Percentiles rank a stretch among this genome's conserved stretches.
These are phyloP conservation scores for Drosophila yakuba DNA, from an alignment of 1,140 invertebrate species.

Conservation along the genomic window DNA sequence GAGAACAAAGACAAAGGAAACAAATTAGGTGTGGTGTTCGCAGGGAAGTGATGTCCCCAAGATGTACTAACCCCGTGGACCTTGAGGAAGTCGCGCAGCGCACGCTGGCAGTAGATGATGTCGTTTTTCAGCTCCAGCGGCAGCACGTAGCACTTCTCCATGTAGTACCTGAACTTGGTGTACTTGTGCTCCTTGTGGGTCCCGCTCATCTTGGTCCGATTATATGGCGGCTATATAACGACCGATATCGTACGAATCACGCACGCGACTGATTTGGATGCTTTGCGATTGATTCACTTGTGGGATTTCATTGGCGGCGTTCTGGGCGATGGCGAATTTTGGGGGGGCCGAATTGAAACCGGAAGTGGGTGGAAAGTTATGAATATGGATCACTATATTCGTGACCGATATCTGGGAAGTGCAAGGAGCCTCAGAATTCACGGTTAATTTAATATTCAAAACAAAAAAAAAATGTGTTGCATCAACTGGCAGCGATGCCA, in stretches of 20 bases:
- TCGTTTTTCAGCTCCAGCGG: slow-evolving; percentile 79
- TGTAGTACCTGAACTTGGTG: slow-evolving; percentile 60
- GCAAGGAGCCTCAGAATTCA: not conserved
- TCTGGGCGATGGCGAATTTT: not conserved
- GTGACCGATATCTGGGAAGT: not conserved
- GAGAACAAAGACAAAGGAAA: slow-evolving; percentile 5
- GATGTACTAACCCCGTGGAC: slow-evolving; percentile 73
- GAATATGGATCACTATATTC: not conserved
- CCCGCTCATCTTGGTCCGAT: slow-evolving; percentile 29
- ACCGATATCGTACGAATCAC: slow-evolving; percentile 13
- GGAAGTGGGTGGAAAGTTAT: not conserved
- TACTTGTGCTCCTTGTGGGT: slow-evolving; percentile 16
- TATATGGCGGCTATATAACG: slow-evolving; percentile 27
- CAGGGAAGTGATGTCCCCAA: not conserved
- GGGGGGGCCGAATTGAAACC: not conserved
- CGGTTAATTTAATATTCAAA: not conserved
- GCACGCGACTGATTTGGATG: slow-evolving; percentile 18
- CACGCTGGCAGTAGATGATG: slow-evolving; percentile 80
- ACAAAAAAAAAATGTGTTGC: slow-evolving; percentile 1
- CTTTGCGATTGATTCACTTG: slow-evolving; percentile 25
- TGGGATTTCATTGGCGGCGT: slow-evolving; percentile 30
- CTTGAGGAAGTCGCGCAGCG: slow-evolving; percentile 75
- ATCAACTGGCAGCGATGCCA: not conserved
- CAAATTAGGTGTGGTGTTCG: not conserved
- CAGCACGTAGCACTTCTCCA: slow-evolving; percentile 73